Base-by-base conservation (phyloP, 1,140 invertebrate genomes). In the Phthorimaea operculella region DNA sequence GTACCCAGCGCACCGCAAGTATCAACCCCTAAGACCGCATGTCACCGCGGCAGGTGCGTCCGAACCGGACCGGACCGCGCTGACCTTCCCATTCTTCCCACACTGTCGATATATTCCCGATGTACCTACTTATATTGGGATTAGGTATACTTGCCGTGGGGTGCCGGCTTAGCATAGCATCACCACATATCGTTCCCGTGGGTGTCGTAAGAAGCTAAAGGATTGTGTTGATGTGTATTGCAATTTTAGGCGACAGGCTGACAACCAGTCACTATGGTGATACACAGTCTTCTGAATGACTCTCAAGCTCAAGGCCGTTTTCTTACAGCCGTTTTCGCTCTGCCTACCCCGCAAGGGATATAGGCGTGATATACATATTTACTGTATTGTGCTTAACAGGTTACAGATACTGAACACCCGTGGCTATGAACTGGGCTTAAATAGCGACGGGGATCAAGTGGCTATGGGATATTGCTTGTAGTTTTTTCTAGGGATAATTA, bases 371-470 rank as follows among this genome's bases (percentile, higher is more conserved):
- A 54, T 58, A 58, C 57, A 56, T 55, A 55, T 55, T 56, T 56
- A 56, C 54, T 28, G n/a, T 28, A 11, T 45, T 58, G 61, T 69
- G 63, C 59, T 76, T 70, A 74, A 67, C 66, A 74, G 66, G 65
- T 62, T 54, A 62, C 58, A 71, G 68, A 77, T 74, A 72, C 66
- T 67, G 68, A 72, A 72, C 67, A 76, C 80, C 76, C 50, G 69
- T 72, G 79, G 81, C 81, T 77, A 72, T 82, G 79, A 81, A 81
- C 78, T 72, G 71, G 69, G 71, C 68, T 70, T 73, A 78, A 77
- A 79, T 77, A 75, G 75, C 79, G 66, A n/a, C 68, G 60, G 11
- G 48, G 14, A 17, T 17, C 3, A 9, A 14, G 44, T 47, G 44
- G 1, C 44, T 14, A 47, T 47, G 9, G 36, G 36, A 14, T 47